phyloP scores from a whole-genome alignment of 2,888 invertebrate genomes.

The Tuberolachnus salignus region DNA sequence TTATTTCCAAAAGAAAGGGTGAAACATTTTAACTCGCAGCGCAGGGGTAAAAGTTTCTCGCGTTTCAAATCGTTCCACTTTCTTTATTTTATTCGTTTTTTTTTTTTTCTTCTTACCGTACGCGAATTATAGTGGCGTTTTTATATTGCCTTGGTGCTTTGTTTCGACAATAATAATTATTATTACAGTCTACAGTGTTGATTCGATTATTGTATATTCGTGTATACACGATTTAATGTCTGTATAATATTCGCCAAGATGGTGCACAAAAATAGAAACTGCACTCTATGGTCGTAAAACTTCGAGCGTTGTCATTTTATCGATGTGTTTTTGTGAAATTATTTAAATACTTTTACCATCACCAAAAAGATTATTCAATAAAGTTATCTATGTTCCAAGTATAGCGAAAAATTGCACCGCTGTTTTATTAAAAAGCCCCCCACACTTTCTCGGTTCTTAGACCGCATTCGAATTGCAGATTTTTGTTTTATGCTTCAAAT shows the following conservation, averaged over 20 bases:
- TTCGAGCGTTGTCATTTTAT: conserved; percentile 16
- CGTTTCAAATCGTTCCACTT: conserved; percentile 2
- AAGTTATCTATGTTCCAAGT: neutral
- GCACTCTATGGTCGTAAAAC: conserved; percentile 32
- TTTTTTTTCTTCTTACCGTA: neutral
- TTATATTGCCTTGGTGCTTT: neutral
- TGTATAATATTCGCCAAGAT: conserved; percentile 28
- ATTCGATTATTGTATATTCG: neutral
- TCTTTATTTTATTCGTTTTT: neutral
- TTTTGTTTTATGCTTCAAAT: conserved; percentile 11
- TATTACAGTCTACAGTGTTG: no score
- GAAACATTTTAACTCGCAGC: conserved; percentile 5
- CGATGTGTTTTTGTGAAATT: conserved; percentile 7
- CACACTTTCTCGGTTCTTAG: neutral
- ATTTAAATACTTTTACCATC: conserved; percentile 35
- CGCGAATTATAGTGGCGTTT: neutral
- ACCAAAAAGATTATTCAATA: conserved; percentile 20
- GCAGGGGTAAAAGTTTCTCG: conserved; percentile 28
- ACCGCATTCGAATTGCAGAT: conserved; percentile 11
- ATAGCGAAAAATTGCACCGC: no score
- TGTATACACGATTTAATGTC: conserved; percentile 22
- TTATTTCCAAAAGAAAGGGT: conserved; percentile 34
- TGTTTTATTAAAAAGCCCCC: no score
- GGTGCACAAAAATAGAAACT: conserved; percentile 46
- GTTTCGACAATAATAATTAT: no score